Conservation (phyloP, 2,888 invertebrate genomes). For the Pilophorus perplexus region DNA sequence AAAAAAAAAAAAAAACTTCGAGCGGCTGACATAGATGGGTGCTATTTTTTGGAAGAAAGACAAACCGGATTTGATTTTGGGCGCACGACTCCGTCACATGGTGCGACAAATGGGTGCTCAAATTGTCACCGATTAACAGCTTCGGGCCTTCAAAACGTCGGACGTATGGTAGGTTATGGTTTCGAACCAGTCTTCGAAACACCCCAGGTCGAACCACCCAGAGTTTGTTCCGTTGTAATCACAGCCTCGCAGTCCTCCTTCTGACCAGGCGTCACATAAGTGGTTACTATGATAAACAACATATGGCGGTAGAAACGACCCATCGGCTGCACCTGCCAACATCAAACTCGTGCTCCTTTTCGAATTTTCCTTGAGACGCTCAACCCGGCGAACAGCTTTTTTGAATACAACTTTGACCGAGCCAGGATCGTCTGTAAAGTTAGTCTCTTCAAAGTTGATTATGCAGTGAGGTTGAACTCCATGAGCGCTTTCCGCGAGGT, state of each 20-base stretch:
- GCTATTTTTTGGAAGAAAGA: not conserved
- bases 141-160: not conserved
- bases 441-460: constrained; percentile 51
- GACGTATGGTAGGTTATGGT: constrained; percentile 1
- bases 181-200: constrained; percentile 51
- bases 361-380: constrained; percentile 49
- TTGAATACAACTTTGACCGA: constrained; percentile 48
- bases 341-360: constrained; percentile 50
- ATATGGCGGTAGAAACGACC: constrained; percentile 50
- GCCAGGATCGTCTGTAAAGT: constrained; percentile 50
- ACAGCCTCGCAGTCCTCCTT: constrained; percentile 51
- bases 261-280: constrained; percentile 51
- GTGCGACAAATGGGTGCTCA: not conserved
- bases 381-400: constrained; percentile 50
- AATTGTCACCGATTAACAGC: not conserved
- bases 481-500: not conserved
- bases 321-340: constrained; percentile 51
- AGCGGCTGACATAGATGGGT: constrained; percentile 5
- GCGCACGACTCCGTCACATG: not conserved
- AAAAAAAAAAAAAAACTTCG: no score
- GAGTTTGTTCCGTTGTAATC: constrained; percentile 51
- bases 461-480: constrained; percentile 48
- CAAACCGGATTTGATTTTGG: not conserved
- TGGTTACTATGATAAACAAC: constrained; percentile 50
- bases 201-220: constrained; percentile 51